Evolutionary conservation across 1,140 invertebrate genomes (phyloP).

Genomic region (Penaeus chinensis): DNA sequence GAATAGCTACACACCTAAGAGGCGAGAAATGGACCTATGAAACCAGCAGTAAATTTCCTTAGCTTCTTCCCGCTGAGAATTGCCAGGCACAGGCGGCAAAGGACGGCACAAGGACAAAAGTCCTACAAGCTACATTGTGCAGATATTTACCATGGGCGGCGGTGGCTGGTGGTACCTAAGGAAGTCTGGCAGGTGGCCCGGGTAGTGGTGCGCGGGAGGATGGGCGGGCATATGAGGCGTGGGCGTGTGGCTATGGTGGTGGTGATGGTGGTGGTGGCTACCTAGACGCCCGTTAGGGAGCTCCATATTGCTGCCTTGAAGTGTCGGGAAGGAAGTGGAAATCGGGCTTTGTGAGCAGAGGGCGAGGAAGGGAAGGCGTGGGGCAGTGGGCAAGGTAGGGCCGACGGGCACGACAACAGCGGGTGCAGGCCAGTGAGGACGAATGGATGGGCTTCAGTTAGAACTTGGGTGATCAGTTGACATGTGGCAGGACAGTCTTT

Average conservation of each 20-base stretch:
- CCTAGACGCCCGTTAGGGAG: conserved; percentile 35
- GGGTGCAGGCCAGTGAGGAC: background rate
- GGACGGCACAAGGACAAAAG: conserved; percentile 6
- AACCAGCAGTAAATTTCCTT: no score
- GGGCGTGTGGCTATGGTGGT: conserved; percentile 24
- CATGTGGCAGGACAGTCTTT: background rate
- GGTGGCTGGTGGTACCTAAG: conserved; percentile 47
- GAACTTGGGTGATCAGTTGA: background rate
- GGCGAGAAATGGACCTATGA: background rate
- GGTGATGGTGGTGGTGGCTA: conserved; percentile 7
- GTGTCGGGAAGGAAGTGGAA: background rate
- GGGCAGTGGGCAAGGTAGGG: background rate
- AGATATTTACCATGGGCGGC: conserved; percentile 48
- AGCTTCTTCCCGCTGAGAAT: no score
- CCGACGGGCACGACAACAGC: background rate
- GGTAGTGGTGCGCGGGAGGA: conserved; percentile 27
- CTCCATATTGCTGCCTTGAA: conserved; percentile 28
- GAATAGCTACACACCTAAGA: no score
- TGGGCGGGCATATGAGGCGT: conserved; percentile 11
- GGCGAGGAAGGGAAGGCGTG: background rate
- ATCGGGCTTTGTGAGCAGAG: background rate
- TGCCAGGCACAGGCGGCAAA: background rate
- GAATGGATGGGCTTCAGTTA: background rate
- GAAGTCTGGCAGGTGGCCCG: conserved; percentile 41
- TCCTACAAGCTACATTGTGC: background rate